Evolutionary conservation across 1,140 invertebrate species (phyloP).

Genomic region (Drosophila ananassae): DNA sequence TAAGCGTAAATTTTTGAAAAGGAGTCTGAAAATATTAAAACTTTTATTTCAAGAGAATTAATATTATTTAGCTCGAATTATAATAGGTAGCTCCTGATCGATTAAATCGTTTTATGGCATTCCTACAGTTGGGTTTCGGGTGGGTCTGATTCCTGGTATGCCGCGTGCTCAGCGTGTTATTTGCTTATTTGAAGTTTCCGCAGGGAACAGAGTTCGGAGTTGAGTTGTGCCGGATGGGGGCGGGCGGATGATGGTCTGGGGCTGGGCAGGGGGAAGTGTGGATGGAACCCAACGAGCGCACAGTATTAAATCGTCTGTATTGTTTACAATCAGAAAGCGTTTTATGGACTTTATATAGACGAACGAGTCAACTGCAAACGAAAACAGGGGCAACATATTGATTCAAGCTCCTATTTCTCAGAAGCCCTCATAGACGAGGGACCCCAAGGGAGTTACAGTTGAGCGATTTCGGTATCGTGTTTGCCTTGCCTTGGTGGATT

Average conservation of each 20-base stretch:
- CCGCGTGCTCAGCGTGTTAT: constrained; percentile 74
- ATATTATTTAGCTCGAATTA: background rate
- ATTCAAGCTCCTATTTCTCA: constrained; percentile 53
- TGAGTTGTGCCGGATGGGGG: constrained; percentile 26
- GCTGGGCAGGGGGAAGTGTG: background rate
- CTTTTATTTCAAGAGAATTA: too few relatives aligned
- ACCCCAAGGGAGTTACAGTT: constrained; percentile 47
- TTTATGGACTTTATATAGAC: constrained; percentile 78
- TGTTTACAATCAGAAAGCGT: constrained; percentile 81
- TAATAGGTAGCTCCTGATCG: background rate
- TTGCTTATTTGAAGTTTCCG: constrained; percentile 81
- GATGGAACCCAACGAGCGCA: constrained; percentile 56
- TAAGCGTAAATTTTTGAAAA: too few relatives aligned
- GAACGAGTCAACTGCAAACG: constrained; percentile 37
- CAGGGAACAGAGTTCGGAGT: constrained; percentile 60
- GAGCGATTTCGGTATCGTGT: constrained; percentile 39
- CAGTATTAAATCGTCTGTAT: constrained; percentile 82
- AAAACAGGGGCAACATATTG: constrained; percentile 55
- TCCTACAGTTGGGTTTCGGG: constrained; percentile 17
- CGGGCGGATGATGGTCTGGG: background rate
- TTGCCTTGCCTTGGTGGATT: constrained; percentile 53
- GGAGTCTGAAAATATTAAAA: too few relatives aligned
- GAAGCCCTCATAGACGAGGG: constrained; percentile 36
- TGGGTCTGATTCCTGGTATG: constrained; percentile 65
- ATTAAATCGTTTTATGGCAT: background rate